Evolutionary conservation across 2,797 vertebrate genomes (phyloP), one percentile per base, ranked within the genome.

Genomic region (Cyprinodon diabolis): DNA sequence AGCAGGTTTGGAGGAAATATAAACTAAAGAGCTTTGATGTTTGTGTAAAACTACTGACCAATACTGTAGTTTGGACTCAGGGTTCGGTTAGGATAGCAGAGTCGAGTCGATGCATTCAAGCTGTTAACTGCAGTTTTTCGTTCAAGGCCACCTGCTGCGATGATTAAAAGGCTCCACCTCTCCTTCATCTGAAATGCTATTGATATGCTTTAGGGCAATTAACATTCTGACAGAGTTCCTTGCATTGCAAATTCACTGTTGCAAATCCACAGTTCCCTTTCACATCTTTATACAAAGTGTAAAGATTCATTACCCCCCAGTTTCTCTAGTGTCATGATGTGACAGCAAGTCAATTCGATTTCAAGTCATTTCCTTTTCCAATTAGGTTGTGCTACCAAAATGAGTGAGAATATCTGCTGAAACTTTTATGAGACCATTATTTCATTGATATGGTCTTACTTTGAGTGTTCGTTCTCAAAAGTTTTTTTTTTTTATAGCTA

Each of bases 181-280:
- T 66, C 17, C 25, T 43, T 78, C n/a, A 60, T 23, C 13, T 6
- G 17, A 66, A 45, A 67, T 69, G 1, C 3, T 25, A 52, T 25
- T 72, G 43, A 56, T 47, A 55, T 67, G 45, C 60, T 55, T 49
- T 30, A 71, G 15, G 11, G 30, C 43, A 55, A 17, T 49, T 69
- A n/a, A 21, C 4, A 37, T 52, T 52, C 48, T 68, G 49, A 19
- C 6, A 58, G 66, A 37, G 13, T 25, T 62, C 23, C 55, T n/a
- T 68, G 19, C 45, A 37, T 45, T 63, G 1, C 4, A 21, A 4
- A 40, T 35, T 10, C 25, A 60, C 40, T 58, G 19, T 71, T 69
- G 15, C 35, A 21, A 4, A 40, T 35, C 6, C 25, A 60, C 40
- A 66, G 19, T 71, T 69, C 11, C 35, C 15, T 30, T 7, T 4